Evolutionary conservation across 2,797 vertebrate genomes (phyloP), one percentile per base, ranked within the genome.

Genomic region (Myripristis jacobus): DNA sequence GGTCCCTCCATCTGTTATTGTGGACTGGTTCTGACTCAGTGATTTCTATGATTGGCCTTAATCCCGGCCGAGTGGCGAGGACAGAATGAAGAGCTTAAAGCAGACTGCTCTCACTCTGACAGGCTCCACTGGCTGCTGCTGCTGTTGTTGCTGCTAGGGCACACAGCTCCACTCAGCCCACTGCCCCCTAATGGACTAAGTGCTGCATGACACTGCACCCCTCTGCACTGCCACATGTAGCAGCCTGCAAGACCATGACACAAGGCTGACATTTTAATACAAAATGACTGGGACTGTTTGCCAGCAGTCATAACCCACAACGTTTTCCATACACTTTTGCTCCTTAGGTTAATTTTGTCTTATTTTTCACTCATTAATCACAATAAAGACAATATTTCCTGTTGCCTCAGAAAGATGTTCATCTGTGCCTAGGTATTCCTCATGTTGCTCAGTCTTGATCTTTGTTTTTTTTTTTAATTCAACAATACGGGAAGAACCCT

Each of bases 41-140:
- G 91, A 87, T 69, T 68, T 89, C 91, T 91, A 85, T 80, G 73
- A 91, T 94, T 93, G 91, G 90, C 87, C 90, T 91, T 93, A 94
- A 94, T 94, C 90, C 92, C 67, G 86, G 50, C 89, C 86, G 86
- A 67, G 69, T 90, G 67, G 27, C 41, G 83, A 75, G 88, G 53
- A 82, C 91, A 88, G 93, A 94, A 95, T 91, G 88, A 93, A 92
- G 89, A 91, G 91, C 93, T 95, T 93, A 90, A 86, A 93, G 62
- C 74, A 81, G 91, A 90, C 88, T 88, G 84, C 90, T 88, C 91
- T 92, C 85, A 82, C 84, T 90, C 87, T 85, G 89, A 89, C 87
- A 90, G 90, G 88, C 88, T 92, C 88, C 83, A 87, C 86, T 89
- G 87, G n/a, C n/a, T n/a, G 76, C 83, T 76, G 76, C 75, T 58